Evolutionary conservation across 2,113 vertebrate species (phyloP).

Genomic region (Paracanthobrama guichenoti): DNA sequence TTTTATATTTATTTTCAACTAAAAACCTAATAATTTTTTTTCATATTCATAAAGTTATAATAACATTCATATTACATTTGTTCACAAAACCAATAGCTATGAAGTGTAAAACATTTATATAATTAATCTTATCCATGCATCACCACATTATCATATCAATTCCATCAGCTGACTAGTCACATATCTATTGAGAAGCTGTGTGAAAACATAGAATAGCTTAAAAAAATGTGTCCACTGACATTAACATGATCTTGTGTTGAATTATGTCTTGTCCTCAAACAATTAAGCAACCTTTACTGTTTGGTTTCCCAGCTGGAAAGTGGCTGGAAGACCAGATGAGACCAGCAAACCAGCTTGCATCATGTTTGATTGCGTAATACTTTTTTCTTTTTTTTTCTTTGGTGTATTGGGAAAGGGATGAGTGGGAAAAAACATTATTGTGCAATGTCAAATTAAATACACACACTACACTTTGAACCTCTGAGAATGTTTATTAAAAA

Average conservation of each 20-base stretch:
- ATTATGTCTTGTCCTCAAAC: neutral
- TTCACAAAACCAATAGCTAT: neutral
- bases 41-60: neutral
- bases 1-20: too few species aligned
- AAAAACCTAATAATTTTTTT: too few species aligned
- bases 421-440: neutral
- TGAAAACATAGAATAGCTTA: neutral
- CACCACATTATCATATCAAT: neutral
- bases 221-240: neutral
- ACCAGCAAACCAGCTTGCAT: too few species aligned
- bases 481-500: constrained; percentile 9
- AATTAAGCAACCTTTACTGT: neutral
- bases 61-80: neutral
- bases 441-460: neutral
- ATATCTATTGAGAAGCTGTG: neutral
- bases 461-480: neutral
- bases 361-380: neutral
- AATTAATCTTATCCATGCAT: neutral
- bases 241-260: neutral
- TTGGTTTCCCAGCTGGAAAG: neutral
- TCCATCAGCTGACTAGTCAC: too few species aligned
- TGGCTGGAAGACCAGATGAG: neutral
- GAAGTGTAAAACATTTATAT: neutral
- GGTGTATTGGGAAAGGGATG: neutral
- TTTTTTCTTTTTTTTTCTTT: neutral